Conservation (phyloP, 2,113 vertebrate species). For the Cervus canadensis region DNA sequence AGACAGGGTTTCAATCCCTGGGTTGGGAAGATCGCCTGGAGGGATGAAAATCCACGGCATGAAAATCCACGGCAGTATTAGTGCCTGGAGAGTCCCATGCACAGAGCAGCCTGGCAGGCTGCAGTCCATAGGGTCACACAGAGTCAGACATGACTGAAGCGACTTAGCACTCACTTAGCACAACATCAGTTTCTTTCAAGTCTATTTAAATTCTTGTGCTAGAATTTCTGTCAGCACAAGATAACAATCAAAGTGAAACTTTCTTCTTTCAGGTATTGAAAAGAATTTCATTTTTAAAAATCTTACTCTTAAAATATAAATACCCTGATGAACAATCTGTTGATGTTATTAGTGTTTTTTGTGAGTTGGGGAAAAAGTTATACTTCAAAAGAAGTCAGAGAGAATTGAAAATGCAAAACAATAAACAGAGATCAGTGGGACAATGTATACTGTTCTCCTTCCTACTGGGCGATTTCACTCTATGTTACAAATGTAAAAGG, state of each 20-base stretch:
- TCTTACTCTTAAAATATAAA: conserved; percentile 42
- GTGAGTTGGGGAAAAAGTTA: conserved; percentile 49
- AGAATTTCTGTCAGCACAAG: conserved; percentile 46
- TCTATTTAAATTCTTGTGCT: conserved; percentile 24
- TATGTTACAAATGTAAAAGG: conserved; percentile 36
- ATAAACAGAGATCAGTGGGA: conserved; percentile 47
- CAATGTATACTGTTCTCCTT: not conserved
- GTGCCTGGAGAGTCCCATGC: not conserved
- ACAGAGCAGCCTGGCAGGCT: not conserved
- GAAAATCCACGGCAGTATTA: not conserved
- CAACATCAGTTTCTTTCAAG: conserved; percentile 44
- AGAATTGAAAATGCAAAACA: conserved; percentile 54
- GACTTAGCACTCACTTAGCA: not conserved
- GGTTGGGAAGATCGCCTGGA: not conserved
- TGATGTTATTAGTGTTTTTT: conserved; percentile 66
- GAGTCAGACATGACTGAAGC: not conserved
- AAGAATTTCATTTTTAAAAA: not conserved
- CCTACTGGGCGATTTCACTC: conserved; percentile 1
- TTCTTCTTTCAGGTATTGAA: conserved; percentile 30
- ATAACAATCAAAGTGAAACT: conserved; percentile 40
- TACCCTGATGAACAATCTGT: conserved; percentile 26
- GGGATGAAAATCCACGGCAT: not conserved
- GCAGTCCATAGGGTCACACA: not conserved
- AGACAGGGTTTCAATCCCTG: not conserved
- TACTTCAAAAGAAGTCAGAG: conserved; percentile 64